Evolutionary conservation across 2,888 invertebrate species (phyloP).

Genomic region (Reticulitermes lucifugus): DNA sequence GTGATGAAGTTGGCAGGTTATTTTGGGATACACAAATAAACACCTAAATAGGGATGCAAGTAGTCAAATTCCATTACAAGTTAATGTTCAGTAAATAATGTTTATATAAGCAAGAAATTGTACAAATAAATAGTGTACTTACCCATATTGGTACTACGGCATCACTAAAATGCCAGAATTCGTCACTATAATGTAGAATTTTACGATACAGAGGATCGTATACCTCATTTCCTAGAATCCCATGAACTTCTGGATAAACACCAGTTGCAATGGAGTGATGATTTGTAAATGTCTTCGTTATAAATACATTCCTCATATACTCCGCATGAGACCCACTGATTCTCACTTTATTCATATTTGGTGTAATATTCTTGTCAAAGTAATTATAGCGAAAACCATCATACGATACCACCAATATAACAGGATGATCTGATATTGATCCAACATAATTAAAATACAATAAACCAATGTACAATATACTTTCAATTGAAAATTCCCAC

Average conservation of each 20-base stretch:
- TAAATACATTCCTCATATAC: slow-evolving; percentile 72
- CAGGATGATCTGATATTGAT: slow-evolving; percentile 60
- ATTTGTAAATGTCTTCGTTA: slow-evolving; percentile 81
- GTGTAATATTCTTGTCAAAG: slow-evolving; percentile 69
- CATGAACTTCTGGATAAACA: slow-evolving; percentile 75
- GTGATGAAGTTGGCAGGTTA: too few relatives aligned
- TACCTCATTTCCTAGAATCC: slow-evolving; percentile 73
- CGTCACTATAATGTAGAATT: slow-evolving; percentile 58
- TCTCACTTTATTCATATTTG: slow-evolving; percentile 69
- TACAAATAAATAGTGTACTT: slow-evolving; percentile 55
- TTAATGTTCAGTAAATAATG: too few relatives aligned
- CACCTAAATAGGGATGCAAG: not conserved
- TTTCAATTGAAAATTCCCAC: not conserved
- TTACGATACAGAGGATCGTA: slow-evolving; percentile 65
- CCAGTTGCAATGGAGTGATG: slow-evolving; percentile 80
- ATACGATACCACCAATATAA: slow-evolving; percentile 73
- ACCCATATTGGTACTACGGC: slow-evolving; percentile 71
- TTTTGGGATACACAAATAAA: too few relatives aligned
- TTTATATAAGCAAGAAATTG: too few relatives aligned
- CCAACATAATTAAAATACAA: not conserved
- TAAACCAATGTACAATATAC: not conserved
- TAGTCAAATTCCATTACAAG: not conserved
- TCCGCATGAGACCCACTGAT: slow-evolving; percentile 69
- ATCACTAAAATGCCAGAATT: slow-evolving; percentile 70
- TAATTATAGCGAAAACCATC: slow-evolving; percentile 80